Conservation (phyloP, 2,888 invertebrate genomes). For the Mystacides longicornis region DNA sequence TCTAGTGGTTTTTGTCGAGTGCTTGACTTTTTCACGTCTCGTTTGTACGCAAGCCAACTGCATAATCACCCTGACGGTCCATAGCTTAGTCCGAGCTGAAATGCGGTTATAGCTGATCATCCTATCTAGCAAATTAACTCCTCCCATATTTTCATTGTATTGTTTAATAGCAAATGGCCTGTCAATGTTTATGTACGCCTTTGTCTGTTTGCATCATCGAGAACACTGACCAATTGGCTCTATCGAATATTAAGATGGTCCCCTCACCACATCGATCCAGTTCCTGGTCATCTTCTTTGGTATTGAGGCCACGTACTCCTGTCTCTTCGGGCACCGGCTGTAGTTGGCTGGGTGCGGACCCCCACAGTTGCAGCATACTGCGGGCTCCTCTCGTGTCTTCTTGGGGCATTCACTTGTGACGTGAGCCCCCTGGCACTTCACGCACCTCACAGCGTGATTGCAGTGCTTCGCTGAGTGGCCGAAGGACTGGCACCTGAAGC, state of each 20-base stretch:
- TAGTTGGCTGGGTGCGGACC: too few species aligned
- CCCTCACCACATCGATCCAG: too few species aligned
- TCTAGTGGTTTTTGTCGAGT: not conserved
- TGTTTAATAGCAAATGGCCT: not conserved
- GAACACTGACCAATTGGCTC: not conserved
- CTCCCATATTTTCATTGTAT: constrained; percentile 3
- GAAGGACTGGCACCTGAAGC: too few species aligned
- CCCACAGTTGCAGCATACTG: too few species aligned
- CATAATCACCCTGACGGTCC: not conserved
- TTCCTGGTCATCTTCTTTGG: too few species aligned
- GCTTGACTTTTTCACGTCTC: not conserved
- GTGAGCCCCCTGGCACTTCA: too few species aligned
- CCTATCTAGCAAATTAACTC: not conserved
- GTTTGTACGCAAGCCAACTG: not conserved
- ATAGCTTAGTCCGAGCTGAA: not conserved
- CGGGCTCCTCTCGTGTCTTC: too few species aligned
- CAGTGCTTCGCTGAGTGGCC: too few species aligned
- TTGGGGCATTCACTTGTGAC: too few species aligned
- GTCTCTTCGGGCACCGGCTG: too few species aligned
- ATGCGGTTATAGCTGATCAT: not conserved
- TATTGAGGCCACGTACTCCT: too few species aligned
- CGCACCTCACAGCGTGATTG: too few species aligned
- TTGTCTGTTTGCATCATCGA: not conserved
- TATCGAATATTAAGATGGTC: not conserved
- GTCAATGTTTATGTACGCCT: not conserved